Evolutionary conservation across 1,140 invertebrate species (phyloP), one percentile per base, ranked within the genome.

Genomic region (Caenorhabditis remanei): DNA sequence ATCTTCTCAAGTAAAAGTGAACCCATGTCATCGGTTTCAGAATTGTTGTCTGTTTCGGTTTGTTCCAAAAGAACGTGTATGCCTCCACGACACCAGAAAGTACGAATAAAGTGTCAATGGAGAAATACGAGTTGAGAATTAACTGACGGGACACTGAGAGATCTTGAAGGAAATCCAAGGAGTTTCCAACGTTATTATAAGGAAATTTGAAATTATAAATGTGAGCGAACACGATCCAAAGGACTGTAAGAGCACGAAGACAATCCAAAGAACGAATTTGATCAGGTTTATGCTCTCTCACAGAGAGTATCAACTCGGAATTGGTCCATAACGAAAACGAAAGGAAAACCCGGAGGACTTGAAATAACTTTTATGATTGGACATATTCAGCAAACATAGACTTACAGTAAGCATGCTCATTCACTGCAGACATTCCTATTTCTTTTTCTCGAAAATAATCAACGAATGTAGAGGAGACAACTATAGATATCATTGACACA

Each of bases 141-240:
- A 87, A 40, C 32, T 79, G 43, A 41, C 55, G 83, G 41, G 61
- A 79, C 50, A 88, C 50, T n/a, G 46, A 32, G 21, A 32, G 61
- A 85, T 55, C 14, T n/a, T 65, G n/a, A 89, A 87, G 46, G 41
- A 85, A 61, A 2, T 65, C 53, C n/a, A 56, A 16, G 24, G 71
- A 53, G 21, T 24, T 50, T n/a, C 71, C 71, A 50, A 79, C 71
- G 24, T 84, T 84, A 32, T 58, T 58, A 40, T 61, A 84, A 41
- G 58, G 55, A 21, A 58, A 61, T 61, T 61, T 61, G 40, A 61
- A 65, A 19, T 43, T 9, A 50, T 41, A 83, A 53, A 89, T 90
- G 16, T 93, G 93, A 11, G 91, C 91, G 2, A 92, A 88, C 0
- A 93, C 89, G 2, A 93, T 90, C 93, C 93, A 93, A 4, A 90